Percentiles rank a stretch among this genome's conserved stretches.
phyloP scores from a whole-genome alignment of 2,888 invertebrate genomes.

The Altica lythri region DNA sequence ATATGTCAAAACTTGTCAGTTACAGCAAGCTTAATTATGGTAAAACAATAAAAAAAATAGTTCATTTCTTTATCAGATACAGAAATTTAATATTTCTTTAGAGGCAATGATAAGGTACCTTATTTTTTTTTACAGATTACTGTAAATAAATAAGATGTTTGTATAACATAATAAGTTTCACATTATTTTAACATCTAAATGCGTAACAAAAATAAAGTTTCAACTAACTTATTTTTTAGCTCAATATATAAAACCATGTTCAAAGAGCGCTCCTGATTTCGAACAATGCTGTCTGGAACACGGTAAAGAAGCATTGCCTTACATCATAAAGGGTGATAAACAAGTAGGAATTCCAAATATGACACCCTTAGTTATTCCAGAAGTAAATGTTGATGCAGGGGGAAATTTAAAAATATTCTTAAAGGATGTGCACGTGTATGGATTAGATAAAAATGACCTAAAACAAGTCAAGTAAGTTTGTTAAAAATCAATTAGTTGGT shows the following conservation, averaged over 20 bases:
- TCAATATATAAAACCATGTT: slow-evolving; percentile 45
- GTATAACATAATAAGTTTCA: too few species aligned
- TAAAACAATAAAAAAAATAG: too few species aligned
- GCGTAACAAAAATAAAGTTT: too few species aligned
- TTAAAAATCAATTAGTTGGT: too few species aligned
- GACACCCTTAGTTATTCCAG: slow-evolving; percentile 43
- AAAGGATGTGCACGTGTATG: slow-evolving; percentile 37
- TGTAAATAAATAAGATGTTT: too few species aligned
- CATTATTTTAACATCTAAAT: too few species aligned
- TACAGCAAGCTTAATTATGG: too few species aligned
- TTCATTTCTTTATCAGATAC: too few species aligned
- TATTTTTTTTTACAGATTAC: too few species aligned
- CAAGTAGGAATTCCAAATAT: slow-evolving; percentile 46
- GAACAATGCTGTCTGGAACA: slow-evolving; percentile 44
- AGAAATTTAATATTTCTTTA: too few species aligned
- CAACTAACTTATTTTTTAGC: slow-evolving; percentile 39
- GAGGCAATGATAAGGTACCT: too few species aligned
- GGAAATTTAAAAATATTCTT: slow-evolving; percentile 40
- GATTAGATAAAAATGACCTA: slow-evolving; percentile 40
- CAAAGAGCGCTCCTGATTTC: slow-evolving; percentile 40
- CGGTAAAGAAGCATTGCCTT: slow-evolving; percentile 41
- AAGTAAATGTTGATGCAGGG: slow-evolving; percentile 40
- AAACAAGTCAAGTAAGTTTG: slow-evolving; percentile 41
- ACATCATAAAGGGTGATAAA: slow-evolving; percentile 47
- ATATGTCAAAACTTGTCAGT: too few species aligned